phyloP scores from a whole-genome alignment of 2,888 invertebrate genomes.

The Metopia argyrocephala region DNA sequence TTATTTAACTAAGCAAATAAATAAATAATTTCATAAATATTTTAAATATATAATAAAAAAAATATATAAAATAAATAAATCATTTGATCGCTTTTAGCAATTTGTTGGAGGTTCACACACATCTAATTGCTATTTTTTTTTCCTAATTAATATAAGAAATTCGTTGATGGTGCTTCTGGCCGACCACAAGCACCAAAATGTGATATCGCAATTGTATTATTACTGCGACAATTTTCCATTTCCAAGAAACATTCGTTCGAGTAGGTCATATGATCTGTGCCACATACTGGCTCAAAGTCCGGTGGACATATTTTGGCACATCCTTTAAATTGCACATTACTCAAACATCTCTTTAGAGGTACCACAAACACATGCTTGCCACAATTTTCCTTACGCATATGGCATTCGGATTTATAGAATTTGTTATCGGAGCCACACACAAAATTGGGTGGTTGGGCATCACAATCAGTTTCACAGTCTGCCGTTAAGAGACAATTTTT shows the following conservation, averaged over 20 bases:
- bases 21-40: slow-evolving; percentile 64
- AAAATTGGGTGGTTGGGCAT: slow-evolving; percentile 83
- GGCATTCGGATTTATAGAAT: slow-evolving; percentile 93
- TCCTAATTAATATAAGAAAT: slow-evolving; percentile 85
- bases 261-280: slow-evolving; percentile 94
- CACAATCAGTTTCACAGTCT: slow-evolving; percentile 83
- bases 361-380: slow-evolving; percentile 94
- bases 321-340: slow-evolving; percentile 91
- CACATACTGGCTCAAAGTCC: slow-evolving; percentile 94
- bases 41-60: slow-evolving; percentile 47
- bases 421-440: slow-evolving; percentile 94
- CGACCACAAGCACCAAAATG: slow-evolving; percentile 92
- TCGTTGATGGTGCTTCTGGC: slow-evolving; percentile 91
- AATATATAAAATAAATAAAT: slow-evolving; percentile 18
- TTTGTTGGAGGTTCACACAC: slow-evolving; percentile 15
- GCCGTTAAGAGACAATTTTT: slow-evolving; percentile 92
- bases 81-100: slow-evolving; percentile 1
- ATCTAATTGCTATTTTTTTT: not conserved
- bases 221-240: slow-evolving; percentile 93
- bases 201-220: slow-evolving; percentile 86
- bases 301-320: slow-evolving; percentile 92
- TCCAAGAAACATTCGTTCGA: slow-evolving; percentile 95
- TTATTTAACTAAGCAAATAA: slow-evolving; percentile 62
- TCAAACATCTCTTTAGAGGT: slow-evolving; percentile 91
- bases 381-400: slow-evolving; percentile 94